phyloP scores from a whole-genome alignment of 1,140 invertebrate species.

The Drosophila insularis region DNA sequence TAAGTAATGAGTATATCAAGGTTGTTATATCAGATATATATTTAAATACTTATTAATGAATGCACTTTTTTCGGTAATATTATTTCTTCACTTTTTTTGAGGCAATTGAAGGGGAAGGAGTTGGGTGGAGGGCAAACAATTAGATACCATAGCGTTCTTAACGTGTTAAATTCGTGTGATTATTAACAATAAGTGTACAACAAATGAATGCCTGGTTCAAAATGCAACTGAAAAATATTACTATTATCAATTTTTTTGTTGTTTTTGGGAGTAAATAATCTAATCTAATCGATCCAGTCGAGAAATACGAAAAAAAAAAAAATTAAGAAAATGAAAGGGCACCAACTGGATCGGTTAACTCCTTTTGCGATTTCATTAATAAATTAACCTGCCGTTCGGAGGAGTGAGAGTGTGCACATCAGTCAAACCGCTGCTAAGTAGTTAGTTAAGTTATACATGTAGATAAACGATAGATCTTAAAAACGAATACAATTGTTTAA shows the following conservation, averaged over 20 bases:
- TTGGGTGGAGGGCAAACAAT: slow-evolving; percentile 32
- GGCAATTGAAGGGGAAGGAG: neutral
- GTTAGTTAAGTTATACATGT: slow-evolving; percentile 60
- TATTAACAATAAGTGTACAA: slow-evolving; percentile 38
- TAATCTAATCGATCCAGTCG: slow-evolving; percentile 14
- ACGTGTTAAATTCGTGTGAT: slow-evolving; percentile 75
- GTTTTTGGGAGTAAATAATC: neutral
- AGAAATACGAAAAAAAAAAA: slow-evolving; percentile 5
- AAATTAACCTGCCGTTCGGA: slow-evolving; percentile 2
- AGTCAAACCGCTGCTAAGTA: slow-evolving; percentile 35
- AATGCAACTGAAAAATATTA: slow-evolving; percentile 19
- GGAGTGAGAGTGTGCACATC: slow-evolving; percentile 21
- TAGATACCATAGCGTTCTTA: slow-evolving; percentile 47
- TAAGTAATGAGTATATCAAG: slow-evolving; percentile 38
- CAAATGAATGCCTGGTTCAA: slow-evolving; percentile 44
- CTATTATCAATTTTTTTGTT: neutral
- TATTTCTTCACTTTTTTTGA: slow-evolving; percentile 7
- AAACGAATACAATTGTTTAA: slow-evolving; percentile 75
- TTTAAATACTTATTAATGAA: slow-evolving; percentile 8
- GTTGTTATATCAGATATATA: slow-evolving; percentile 21
- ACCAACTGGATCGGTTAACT: slow-evolving; percentile 4
- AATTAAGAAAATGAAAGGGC: neutral
- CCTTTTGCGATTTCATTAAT: neutral
- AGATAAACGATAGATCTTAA: slow-evolving; percentile 76
- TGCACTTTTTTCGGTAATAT: slow-evolving; percentile 3